A percentile compares a stretch with the other conserved stretches of the same genome.
Evolutionary conservation across 2,888 invertebrate genomes (phyloP).

Genomic region (Nomada fabriciana): DNA sequence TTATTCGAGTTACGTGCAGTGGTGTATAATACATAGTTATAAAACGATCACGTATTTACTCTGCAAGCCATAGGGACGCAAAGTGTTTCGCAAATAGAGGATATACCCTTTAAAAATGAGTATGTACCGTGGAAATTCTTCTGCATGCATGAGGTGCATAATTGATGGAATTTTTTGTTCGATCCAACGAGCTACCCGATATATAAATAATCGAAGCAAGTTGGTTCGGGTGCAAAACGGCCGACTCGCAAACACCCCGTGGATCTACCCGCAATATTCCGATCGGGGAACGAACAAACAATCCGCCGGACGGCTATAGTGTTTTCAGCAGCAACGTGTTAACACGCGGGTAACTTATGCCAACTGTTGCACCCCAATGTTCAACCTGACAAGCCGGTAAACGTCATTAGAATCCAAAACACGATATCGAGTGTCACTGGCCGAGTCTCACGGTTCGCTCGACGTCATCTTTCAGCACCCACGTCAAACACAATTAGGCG

Average conservation of each 20-base stretch:
- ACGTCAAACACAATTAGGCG: conserved; percentile 64
- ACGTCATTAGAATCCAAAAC: conserved; percentile 63
- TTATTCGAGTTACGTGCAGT: conserved; percentile 25
- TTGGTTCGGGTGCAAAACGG: conserved; percentile 28
- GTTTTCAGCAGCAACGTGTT: conserved; percentile 57
- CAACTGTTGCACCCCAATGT: conserved; percentile 57
- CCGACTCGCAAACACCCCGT: conserved; percentile 19
- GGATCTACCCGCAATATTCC: conserved; percentile 20
- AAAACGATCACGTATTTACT: not conserved
- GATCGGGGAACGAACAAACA: conserved; percentile 39
- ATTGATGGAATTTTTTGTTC: not conserved
- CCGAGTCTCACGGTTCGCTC: conserved; percentile 55
- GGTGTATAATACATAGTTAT: conserved; percentile 20
- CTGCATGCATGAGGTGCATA: not conserved
- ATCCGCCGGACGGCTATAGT: conserved; percentile 25
- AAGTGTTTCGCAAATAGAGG: not conserved
- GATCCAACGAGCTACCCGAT: not conserved
- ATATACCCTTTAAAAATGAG: not conserved
- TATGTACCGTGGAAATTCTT: not conserved
- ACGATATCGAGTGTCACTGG: conserved; percentile 58
- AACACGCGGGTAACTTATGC: conserved; percentile 54
- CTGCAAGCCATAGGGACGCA: too few relatives aligned
- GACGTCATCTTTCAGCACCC: conserved; percentile 67
- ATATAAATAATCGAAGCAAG: not conserved
- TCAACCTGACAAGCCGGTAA: conserved; percentile 55